Conservation (phyloP, 1,140 invertebrate species). For the Luehdorfia chinensis region DNA sequence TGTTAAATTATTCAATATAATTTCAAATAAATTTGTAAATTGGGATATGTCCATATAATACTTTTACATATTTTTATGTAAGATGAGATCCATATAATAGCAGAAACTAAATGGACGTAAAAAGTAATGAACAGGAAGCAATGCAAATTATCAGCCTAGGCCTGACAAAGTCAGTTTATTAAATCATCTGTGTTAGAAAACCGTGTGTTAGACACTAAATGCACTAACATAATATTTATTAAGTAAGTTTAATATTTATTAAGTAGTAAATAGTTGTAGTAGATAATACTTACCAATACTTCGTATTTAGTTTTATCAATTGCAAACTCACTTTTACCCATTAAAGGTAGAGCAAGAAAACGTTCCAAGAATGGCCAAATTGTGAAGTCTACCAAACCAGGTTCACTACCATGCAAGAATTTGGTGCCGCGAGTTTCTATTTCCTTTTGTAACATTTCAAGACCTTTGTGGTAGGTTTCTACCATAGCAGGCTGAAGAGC, state of each 20-base stretch:
- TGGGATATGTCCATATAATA: no score
- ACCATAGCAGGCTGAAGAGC: conserved; percentile 35
- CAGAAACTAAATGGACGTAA: no score
- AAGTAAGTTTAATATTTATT: conserved; percentile 5
- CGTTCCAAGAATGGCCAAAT: conserved; percentile 94
- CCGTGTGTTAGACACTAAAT: no score
- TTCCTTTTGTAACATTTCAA: conserved; percentile 84
- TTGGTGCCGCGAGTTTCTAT: conserved; percentile 79
- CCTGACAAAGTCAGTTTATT: no score
- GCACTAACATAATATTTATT: not conserved
- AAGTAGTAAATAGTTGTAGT: no score
- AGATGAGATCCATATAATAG: no score
- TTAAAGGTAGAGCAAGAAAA: conserved; percentile 78
- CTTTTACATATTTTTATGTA: no score
- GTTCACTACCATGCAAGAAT: conserved; percentile 83
- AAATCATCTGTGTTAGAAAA: no score
- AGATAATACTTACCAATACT: conserved; percentile 44
- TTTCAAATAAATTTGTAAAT: no score
- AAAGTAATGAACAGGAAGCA: no score
- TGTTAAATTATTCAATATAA: conserved; percentile 14
- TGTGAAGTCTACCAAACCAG: conserved; percentile 89
- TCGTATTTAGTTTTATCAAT: conserved; percentile 64
- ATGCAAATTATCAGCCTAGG: no score
- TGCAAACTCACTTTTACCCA: conserved; percentile 78
- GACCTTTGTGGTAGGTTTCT: conserved; percentile 64